A percentile compares a stretch with the other conserved stretches of the same genome.
Evolutionary conservation across 2,113 vertebrate species (phyloP).

Genomic region (Megatriorchis doriae): DNA sequence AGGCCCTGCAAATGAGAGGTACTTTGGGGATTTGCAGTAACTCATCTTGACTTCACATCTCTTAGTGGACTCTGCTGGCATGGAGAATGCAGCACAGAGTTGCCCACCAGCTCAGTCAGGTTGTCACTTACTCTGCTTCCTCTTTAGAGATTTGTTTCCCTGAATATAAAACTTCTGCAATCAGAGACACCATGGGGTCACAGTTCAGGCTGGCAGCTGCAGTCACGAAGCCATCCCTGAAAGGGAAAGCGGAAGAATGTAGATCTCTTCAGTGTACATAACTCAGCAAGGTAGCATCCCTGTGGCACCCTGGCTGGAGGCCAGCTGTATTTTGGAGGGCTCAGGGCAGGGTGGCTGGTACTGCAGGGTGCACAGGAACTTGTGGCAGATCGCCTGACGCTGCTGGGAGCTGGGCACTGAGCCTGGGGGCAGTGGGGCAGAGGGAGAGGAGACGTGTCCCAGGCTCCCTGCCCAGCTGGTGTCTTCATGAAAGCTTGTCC

Average conservation of each 20-base stretch:
- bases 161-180: conserved; percentile 77
- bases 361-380: background rate
- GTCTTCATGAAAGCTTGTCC: background rate
- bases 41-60: background rate
- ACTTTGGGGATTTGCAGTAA: background rate
- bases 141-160: conserved; percentile 78
- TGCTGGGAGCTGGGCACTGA: background rate
- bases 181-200: conserved; percentile 78
- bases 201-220: conserved; percentile 85
- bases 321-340: background rate
- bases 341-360: background rate
- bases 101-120: background rate
- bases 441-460: background rate
- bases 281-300: background rate
- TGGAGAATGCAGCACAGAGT: fast-evolving
- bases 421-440: background rate
- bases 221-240: conserved; percentile 78
- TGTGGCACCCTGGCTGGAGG: background rate
- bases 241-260: background rate
- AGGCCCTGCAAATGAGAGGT: background rate
- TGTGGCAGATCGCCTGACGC: background rate
- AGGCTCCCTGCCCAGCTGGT: background rate
- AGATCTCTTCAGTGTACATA: fast-evolving
- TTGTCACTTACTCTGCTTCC: conserved; percentile 80
- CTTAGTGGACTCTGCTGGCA: background rate